Conservation (phyloP, 2,888 invertebrate genomes). For the Hemaris fuciformis region DNA sequence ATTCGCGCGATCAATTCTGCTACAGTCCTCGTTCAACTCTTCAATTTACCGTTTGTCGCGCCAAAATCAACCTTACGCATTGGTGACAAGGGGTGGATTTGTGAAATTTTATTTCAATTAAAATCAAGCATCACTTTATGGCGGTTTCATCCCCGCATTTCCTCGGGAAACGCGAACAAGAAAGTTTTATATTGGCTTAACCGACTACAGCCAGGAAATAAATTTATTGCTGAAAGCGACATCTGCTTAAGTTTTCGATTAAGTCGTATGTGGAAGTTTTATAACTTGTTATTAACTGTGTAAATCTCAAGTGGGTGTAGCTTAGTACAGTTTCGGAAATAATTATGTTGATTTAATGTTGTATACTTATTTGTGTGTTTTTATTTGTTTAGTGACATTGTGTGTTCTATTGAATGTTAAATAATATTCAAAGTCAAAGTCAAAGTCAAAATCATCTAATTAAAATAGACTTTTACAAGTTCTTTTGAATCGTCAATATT, state of each 20-base stretch:
- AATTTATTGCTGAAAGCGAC: constrained; percentile 17
- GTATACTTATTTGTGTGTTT: too few species aligned
- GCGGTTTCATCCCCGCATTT: constrained; percentile 24
- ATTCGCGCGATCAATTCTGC: constrained; percentile 8
- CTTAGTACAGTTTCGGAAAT: too few species aligned
- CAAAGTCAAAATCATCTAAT: too few species aligned
- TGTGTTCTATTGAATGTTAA: too few species aligned
- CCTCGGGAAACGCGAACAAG: constrained; percentile 28
- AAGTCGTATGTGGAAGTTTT: neutral
- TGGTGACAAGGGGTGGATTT: neutral
- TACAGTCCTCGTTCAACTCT: constrained; percentile 9
- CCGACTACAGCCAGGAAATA: constrained; percentile 14
- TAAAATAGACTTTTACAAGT: too few species aligned
- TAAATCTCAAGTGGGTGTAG: neutral
- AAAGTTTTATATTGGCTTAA: constrained; percentile 48
- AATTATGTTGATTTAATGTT: too few species aligned
- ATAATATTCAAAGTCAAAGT: too few species aligned
- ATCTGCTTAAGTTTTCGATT: neutral
- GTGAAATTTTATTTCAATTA: constrained; percentile 34
- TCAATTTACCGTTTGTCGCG: neutral
- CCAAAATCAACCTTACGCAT: neutral
- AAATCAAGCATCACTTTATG: constrained; percentile 31
- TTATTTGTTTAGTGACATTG: too few species aligned
- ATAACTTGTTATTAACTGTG: neutral
- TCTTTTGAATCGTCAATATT: too few species aligned